Base-by-base conservation (phyloP, 1,140 invertebrate genomes). In the Harpegnathos saltator region DNA sequence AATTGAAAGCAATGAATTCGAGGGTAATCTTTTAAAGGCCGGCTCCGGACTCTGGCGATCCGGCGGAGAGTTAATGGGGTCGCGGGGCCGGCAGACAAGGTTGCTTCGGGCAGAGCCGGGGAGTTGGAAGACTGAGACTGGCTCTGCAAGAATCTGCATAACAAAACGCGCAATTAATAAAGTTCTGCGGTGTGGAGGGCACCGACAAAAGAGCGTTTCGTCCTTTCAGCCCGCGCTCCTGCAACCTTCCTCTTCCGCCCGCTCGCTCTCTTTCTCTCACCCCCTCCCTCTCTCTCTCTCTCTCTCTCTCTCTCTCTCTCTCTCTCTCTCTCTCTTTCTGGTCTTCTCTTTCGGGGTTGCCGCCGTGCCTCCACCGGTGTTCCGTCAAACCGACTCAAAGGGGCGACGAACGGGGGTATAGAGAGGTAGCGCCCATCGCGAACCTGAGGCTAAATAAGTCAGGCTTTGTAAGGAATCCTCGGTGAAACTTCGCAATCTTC, bases 141-240 rank as follows among this genome's bases (percentile, higher is more conserved):
- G 88, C 87, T 90, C 85, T 82, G 85, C 83, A 86, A 78, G 85
- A 91, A 94, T 94, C 93, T 93, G 91, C 93, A 94, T 94, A 93
- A 94, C 92, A 94, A 94, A 94, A 93, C 90, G 92, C 90, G 90
- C 93, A 94, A 94, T 94, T 94, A 94, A 94, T 93, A 93, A 94
- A 94, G 92, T 94, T 94, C 88, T 85, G 77, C 89, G 89, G 88
- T 86, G 71, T 65, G 83, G 82, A 87, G 83, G 84, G 82, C 73
- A 69, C 89, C 89, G 89, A 93, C 93, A 93, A 93, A 93, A 93
- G 93, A 91, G 89, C 92, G 93, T 93, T 92, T 92, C 90, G 91
- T 89, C 93, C 91, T 93, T 93, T 93, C 90, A 92, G 74, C 78
- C 65, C 90, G 88, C 86, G 88, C 87, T 90, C 85, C 83, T 88